Evolutionary conservation across 2,113 vertebrate genomes (phyloP).

Genomic region (Chaetodon trifascialis): DNA sequence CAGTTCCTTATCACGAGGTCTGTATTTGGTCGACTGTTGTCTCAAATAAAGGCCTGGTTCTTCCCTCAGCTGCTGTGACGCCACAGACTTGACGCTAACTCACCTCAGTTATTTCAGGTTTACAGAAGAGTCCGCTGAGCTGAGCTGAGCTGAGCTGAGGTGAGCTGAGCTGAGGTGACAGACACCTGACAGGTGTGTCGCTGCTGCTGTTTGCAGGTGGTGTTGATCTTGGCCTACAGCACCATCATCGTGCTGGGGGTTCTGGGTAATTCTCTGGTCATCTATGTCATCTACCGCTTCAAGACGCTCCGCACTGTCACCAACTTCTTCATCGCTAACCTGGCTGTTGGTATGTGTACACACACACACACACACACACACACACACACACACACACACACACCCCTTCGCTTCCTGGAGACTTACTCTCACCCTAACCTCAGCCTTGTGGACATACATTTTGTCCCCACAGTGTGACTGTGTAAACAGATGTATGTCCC

Average conservation of each 20-base stretch:
- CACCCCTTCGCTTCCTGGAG: not conserved
- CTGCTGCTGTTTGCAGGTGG: conserved; percentile 70
- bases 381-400: not conserved
- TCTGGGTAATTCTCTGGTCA: conserved; percentile 93
- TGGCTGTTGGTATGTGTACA: conserved; percentile 82
- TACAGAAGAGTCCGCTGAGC: not conserved
- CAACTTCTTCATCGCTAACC: conserved; percentile 96
- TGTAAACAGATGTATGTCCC: too few species aligned
- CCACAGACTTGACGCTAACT: too few species aligned
- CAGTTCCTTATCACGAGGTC: too few species aligned
- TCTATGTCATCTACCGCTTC: conserved; percentile 94
- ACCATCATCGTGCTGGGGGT: conserved; percentile 95
- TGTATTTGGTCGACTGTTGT: too few species aligned
- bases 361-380: conserved; percentile 18
- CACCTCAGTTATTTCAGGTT: too few species aligned
- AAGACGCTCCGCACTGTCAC: conserved; percentile 95
- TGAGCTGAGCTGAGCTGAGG: not conserved
- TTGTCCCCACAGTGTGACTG: too few species aligned
- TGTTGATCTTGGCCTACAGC: conserved; percentile 94
- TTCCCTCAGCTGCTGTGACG: too few species aligned
- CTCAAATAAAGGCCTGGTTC: too few species aligned
- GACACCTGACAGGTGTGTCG: not conserved
- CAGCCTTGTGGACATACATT: too few species aligned
- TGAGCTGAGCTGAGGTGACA: not conserved
- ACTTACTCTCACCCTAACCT: too few species aligned